Percentiles rank a stretch among this genome's conserved stretches.
Evolutionary conservation across 2,888 invertebrate species (phyloP).

Genomic region (Lithodes maja): DNA sequence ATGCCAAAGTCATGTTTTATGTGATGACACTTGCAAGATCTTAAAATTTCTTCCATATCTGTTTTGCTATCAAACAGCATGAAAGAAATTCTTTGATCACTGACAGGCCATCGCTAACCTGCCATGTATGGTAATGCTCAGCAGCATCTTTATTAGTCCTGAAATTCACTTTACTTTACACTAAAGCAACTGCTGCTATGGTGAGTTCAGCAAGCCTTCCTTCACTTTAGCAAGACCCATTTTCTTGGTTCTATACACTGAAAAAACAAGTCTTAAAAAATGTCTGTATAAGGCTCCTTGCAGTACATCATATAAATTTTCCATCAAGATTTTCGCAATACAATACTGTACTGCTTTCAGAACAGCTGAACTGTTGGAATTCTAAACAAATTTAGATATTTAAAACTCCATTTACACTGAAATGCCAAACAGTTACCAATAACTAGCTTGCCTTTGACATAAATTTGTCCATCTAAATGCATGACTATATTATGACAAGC

Average conservation of each 20-base stretch:
- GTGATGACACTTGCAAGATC: conserved; percentile 32
- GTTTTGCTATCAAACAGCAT: conserved; percentile 8
- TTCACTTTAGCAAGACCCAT: conserved; percentile 34
- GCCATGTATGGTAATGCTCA: conserved; percentile 36
- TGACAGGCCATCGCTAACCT: conserved; percentile 38
- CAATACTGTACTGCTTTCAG: conserved; percentile 13
- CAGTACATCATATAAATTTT: conserved; percentile 5
- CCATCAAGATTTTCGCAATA: conserved; percentile 16
- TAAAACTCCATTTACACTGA: conserved; percentile 47
- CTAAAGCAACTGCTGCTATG: conserved; percentile 47
- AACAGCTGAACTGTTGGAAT: conserved; percentile 19
- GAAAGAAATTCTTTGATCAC: conserved; percentile 41
- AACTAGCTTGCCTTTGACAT: conserved; percentile 48
- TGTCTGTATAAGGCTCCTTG: conserved; percentile 43
- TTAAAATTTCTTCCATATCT: conserved; percentile 47
- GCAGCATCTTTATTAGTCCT: conserved; percentile 44
- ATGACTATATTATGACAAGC: conserved; percentile 49
- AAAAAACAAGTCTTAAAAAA: conserved; percentile 36
- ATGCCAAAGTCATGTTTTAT: conserved; percentile 50
- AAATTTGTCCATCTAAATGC: conserved; percentile 55
- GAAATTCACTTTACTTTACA: conserved; percentile 9
- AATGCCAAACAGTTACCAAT: conserved; percentile 39
- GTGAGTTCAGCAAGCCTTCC: conserved; percentile 32
- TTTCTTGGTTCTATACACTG: conserved; percentile 43
- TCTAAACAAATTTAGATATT: conserved; percentile 21